Evolutionary conservation across 1,140 invertebrate genomes (phyloP), one percentile per base, ranked within the genome.

Genomic region (Anadara kagoshimensis): DNA sequence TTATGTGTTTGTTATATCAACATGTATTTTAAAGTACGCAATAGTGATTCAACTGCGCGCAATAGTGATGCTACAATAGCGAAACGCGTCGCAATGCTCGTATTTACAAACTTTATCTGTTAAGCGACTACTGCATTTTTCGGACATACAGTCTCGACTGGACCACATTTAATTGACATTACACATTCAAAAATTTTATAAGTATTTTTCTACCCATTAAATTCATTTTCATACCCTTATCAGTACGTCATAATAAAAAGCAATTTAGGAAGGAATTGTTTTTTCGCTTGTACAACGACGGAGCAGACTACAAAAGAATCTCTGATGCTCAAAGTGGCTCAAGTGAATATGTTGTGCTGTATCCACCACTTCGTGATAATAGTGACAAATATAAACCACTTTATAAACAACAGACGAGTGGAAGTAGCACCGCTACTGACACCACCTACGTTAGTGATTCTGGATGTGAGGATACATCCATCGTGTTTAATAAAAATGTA

Each of bases 161-260:
- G 95, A 0, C 92, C 92, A 74, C 95, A 95, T 0, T 87, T 81
- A n/a, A n/a, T n/a, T n/a, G n/a, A n/a, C n/a, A n/a, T n/a, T n/a
- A n/a, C n/a, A n/a, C n/a, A n/a, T n/a, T 94, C 95, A 0, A 97
- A 97, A 88, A 95, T 97, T 57, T 88, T 97, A 5, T 89, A 97
- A 11, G 95, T 97, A 0, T 96, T 97, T 82, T 96, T 97, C 83
- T 97, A 97, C 85, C 96, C 96, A 0, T 86, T 97, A 18, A 97
- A 97, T 88, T 94, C 95, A 0, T 96, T 95, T 83, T 94, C 95
- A 26, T 97, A 97, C 91, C 96, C 96, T 20, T 97, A 96, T 89
- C 88, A 97, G 0, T 97, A 97, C 86, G 96, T 95, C 7, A 94
- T 97, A 70, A 89, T 97, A 61, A 97, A 0, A 93, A 94, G 56